phyloP scores from a whole-genome alignment of 2,888 invertebrate genomes.

The Apamea monoglypha region DNA sequence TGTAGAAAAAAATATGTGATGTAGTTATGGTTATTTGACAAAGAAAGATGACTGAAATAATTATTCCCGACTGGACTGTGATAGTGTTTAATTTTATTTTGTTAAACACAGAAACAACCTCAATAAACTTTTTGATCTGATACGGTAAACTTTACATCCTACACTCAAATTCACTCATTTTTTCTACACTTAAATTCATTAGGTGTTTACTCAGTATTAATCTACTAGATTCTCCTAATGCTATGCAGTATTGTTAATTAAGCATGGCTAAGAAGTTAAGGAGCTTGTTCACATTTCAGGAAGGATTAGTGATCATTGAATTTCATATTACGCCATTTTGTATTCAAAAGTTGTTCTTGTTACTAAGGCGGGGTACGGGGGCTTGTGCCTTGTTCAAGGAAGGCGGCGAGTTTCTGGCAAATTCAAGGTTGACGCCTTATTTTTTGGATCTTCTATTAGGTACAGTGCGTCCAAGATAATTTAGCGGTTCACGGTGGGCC shows the following conservation, averaged over 20 bases:
- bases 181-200: too few relatives aligned
- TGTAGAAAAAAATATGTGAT: not conserved
- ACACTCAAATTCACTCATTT: too few relatives aligned
- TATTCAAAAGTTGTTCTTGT: not conserved
- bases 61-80: too few relatives aligned
- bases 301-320: not conserved
- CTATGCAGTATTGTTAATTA: not conserved
- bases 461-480: not conserved
- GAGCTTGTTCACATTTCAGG: not conserved
- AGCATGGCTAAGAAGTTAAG: not conserved
- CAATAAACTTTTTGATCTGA: not conserved
- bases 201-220: not conserved
- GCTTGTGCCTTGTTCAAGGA: not conserved
- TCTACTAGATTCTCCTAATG: not conserved
- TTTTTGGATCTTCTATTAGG: not conserved
- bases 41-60: not conserved
- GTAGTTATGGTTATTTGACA: not conserved
- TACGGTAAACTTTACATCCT: not conserved
- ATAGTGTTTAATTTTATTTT: not conserved
- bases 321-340: slow-evolving; percentile 10
- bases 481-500: too few relatives aligned
- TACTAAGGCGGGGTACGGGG: not conserved
- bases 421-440: not conserved
- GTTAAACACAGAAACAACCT: not conserved
- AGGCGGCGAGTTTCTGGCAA: not conserved